A percentile compares a stretch with the other conserved stretches of the same genome.
Evolutionary conservation across 1,140 invertebrate species (phyloP).

Genomic region (Adoxophyes honmai): DNA sequence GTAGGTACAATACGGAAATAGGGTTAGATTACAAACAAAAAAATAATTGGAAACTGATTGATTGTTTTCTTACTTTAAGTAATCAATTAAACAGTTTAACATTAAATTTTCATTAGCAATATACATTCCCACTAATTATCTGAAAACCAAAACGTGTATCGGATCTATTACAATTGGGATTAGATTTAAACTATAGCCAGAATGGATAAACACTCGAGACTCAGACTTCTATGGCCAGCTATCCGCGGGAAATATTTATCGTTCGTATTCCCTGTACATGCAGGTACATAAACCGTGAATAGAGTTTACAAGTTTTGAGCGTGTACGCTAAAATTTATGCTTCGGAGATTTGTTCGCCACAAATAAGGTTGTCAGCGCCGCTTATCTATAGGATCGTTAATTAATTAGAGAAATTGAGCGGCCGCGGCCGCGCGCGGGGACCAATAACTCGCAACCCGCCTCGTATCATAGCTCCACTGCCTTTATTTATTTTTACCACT

Average conservation of each 20-base stretch:
- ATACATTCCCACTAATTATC: too few species aligned
- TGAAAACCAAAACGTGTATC: too few species aligned
- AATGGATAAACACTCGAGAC: neutral
- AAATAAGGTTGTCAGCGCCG: slow-evolving; percentile 75
- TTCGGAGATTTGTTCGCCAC: slow-evolving; percentile 74
- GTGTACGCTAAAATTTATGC: slow-evolving; percentile 73
- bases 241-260: slow-evolving; percentile 23
- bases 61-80: too few species aligned
- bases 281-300: slow-evolving; percentile 42
- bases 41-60: too few species aligned
- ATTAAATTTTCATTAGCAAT: too few species aligned
- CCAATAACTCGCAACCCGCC: slow-evolving; percentile 73
- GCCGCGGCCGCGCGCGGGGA: slow-evolving; percentile 58
- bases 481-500: slow-evolving; percentile 74
- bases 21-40: too few species aligned
- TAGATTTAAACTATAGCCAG: slow-evolving; percentile 21
- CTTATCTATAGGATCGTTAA: slow-evolving; percentile 74
- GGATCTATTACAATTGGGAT: too few species aligned
- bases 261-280: slow-evolving; percentile 37
- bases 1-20: too few species aligned
- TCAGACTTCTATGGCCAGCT: too few species aligned
- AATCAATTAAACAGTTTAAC: too few species aligned
- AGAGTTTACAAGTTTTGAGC: slow-evolving; percentile 69
- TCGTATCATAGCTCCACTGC: slow-evolving; percentile 70
- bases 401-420: slow-evolving; percentile 77